A percentile compares a stretch with the other conserved stretches of the same genome.
phyloP scores from a whole-genome alignment of 2,113 vertebrate species.

The Atherinomorus stipes region DNA sequence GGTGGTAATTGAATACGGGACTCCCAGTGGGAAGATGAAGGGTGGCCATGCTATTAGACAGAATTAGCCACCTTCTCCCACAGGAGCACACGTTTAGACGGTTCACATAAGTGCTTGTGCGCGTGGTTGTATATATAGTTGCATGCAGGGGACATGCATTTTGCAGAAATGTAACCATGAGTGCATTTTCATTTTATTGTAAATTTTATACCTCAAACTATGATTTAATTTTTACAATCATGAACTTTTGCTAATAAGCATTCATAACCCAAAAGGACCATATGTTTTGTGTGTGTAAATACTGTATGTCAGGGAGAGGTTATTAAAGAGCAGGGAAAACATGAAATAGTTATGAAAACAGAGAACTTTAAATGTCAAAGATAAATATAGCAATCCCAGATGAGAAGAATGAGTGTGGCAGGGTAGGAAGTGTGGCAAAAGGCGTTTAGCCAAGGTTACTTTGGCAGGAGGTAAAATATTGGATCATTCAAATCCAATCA shows the following conservation, averaged over 20 bases:
- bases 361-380: constrained; percentile 39
- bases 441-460: constrained; percentile 28
- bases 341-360: constrained; percentile 26
- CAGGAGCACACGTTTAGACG: constrained; percentile 63
- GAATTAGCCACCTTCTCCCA: constrained; percentile 78
- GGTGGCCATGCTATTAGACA: constrained; percentile 77
- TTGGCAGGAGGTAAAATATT: constrained; percentile 64
- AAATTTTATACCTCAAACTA: constrained; percentile 16
- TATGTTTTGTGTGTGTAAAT: constrained; percentile 2
- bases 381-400: constrained; percentile 41
- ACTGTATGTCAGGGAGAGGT: not conserved
- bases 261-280: constrained; percentile 31
- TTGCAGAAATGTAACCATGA: constrained; percentile 15
- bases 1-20: constrained; percentile 75
- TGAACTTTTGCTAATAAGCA: constrained; percentile 43
- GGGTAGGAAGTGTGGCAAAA: constrained; percentile 14
- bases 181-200: constrained; percentile 11
- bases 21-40: constrained; percentile 75
- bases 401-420: constrained; percentile 20
- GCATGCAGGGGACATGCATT: constrained; percentile 17
- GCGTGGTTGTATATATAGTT: not conserved
- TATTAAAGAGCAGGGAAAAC: constrained; percentile 24
- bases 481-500: constrained; percentile 69
- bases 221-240: constrained; percentile 25
- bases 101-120: constrained; percentile 42